Evolutionary conservation across 2,888 invertebrate genomes (phyloP), one percentile per base, ranked within the genome.

Genomic region (Pharmacophagus antenor): DNA sequence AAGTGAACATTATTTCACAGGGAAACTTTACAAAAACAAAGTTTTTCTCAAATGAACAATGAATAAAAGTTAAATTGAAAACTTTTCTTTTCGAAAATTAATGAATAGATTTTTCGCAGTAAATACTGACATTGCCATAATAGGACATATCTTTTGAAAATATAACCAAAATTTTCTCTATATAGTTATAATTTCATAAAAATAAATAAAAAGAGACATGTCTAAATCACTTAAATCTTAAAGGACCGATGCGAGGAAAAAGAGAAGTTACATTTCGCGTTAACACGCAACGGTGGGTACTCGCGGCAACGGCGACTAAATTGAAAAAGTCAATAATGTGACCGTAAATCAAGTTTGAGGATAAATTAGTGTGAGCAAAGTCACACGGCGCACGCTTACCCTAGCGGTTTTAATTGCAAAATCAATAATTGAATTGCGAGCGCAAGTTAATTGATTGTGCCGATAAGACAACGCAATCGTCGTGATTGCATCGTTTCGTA

Each of bases 391-490:
- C 72, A 76, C 85, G 80, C 86, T 84, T 80, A 80, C 80, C 77
- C 69, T 74, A 71, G 80, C 77, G 5, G 80, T 82, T 88, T 88
- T 88, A 87, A 89, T 89, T 89, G 86, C 82, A 79, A 84, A 87
- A 87, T 87, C 85, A 88, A 88, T 88, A 87, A 88, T 88, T 85
- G 85, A 86, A 87, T 81, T 81, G 81, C 75, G 69, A 66, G 73
- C 71, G 73, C 71, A 69, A 74, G 76, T 80, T 84, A 83, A 85
- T 83, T 82, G 84, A 85, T 87, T 84, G 84, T 82, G 78, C 71
- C 73, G 85, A 84, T 83, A 79, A 69, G 72, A 77, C 66, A 71
- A 70, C 72, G 74, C 69, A 80, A 85, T 85, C 86, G 71, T 65
- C 59, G 69, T 75, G 80, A 84, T 80, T 81, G 85, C 80, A 84